A percentile compares a stretch with the other conserved stretches of the same genome.
phyloP scores from a whole-genome alignment of 2,888 invertebrate species.

The Zaprionus lineosus region DNA sequence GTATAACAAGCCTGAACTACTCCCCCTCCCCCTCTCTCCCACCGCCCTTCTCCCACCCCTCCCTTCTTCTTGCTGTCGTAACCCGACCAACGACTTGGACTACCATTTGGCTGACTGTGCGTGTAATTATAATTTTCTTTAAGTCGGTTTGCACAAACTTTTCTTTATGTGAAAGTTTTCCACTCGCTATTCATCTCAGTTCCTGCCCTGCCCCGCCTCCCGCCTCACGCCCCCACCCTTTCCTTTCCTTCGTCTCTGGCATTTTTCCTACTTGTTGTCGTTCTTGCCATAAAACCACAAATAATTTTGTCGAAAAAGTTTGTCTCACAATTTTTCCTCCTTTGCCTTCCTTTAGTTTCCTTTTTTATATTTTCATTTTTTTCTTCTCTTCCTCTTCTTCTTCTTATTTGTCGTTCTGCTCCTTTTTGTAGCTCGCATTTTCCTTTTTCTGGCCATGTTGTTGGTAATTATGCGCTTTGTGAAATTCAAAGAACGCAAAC shows the following conservation, averaged over 20 bases:
- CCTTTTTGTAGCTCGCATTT: constrained; percentile 4
- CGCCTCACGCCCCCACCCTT: neutral
- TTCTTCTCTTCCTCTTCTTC: constrained; percentile 8
- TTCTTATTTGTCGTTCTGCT: constrained; percentile 5
- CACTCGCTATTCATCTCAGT: constrained; percentile 48
- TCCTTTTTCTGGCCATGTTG: constrained; percentile 54
- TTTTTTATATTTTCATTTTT: constrained; percentile 12
- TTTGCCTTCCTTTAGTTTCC: too few species aligned
- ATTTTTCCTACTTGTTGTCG: constrained; percentile 52
- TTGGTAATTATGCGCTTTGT: constrained; percentile 76
- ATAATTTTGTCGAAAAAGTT: constrained; percentile 73
- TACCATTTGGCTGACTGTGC: constrained; percentile 73
- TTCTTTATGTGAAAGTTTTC: constrained; percentile 73
- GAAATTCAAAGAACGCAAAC: constrained; percentile 65
- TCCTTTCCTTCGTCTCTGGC: constrained; percentile 3
- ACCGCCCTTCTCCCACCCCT: neutral
- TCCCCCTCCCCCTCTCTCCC: neutral
- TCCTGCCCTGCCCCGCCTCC: neutral
- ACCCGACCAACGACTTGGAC: constrained; percentile 40
- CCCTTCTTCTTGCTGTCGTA: neutral
- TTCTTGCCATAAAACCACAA: constrained; percentile 50
- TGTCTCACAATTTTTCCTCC: constrained; percentile 52
- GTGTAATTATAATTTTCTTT: constrained; percentile 77
- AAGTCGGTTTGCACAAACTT: constrained; percentile 73
- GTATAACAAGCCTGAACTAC: constrained; percentile 13